phyloP scores from a whole-genome alignment of 1,140 invertebrate species.

The Orius laevigatus region DNA sequence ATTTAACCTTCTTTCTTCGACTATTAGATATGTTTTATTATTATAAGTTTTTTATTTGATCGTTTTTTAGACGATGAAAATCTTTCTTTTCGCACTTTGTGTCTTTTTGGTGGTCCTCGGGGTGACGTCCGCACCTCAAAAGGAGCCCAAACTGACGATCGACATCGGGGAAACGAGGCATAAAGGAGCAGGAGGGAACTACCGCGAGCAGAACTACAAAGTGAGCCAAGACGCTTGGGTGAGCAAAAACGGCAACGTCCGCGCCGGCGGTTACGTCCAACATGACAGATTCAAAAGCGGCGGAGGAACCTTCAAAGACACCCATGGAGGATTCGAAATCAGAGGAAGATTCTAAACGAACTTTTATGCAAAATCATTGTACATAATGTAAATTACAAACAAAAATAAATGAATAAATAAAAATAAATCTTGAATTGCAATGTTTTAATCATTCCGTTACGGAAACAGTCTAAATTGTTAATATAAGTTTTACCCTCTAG shows the following conservation, averaged over 20 bases:
- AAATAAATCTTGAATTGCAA: no score
- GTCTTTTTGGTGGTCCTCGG: neutral
- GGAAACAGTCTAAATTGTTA: no score
- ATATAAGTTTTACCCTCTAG: no score
- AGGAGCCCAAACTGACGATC: neutral
- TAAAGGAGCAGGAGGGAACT: neutral
- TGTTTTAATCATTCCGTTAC: no score
- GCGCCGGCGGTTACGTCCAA: neutral
- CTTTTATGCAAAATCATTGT: no score
- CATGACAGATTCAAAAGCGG: neutral
- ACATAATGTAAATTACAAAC: no score
- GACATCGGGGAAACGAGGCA: neutral
- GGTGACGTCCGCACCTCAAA: neutral
- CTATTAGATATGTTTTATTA: no score
- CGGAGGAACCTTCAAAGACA: neutral
- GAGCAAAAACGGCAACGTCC: slow-evolving; percentile 1
- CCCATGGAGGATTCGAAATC: neutral
- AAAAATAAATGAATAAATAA: no score
- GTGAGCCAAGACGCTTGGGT: neutral
- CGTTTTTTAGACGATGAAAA: no score
- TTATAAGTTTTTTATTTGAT: no score
- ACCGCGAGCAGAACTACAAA: neutral
- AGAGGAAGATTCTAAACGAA: neutral
- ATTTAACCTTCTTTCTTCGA: no score
- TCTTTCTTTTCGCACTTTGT: neutral